phyloP scores from a whole-genome alignment of 2,797 vertebrate species.

The Catamblyrhynchus diadema region DNA sequence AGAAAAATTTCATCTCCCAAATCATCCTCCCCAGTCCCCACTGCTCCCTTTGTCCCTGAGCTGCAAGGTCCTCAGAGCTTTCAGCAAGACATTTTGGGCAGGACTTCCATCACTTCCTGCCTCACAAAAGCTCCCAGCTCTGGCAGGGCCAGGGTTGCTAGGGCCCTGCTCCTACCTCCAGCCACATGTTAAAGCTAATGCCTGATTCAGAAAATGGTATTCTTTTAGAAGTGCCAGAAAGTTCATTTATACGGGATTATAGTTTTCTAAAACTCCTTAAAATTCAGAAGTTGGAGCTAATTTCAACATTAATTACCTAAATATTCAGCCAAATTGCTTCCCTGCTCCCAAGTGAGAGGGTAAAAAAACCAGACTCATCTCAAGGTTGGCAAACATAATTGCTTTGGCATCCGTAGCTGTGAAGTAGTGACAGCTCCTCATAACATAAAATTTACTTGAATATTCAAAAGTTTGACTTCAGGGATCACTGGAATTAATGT shows the following conservation, averaged over 20 bases:
- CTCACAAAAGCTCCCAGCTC: not conserved
- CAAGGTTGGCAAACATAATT: constrained; percentile 50
- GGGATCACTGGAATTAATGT: not conserved
- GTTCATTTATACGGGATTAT: not conserved
- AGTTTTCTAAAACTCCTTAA: constrained; percentile 12
- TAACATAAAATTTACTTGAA: constrained; percentile 19
- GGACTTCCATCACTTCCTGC: not conserved
- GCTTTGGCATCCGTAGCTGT: constrained; percentile 52
- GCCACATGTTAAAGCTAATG: not conserved
- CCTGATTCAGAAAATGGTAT: not conserved
- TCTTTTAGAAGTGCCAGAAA: not conserved
- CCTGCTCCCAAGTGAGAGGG: constrained; percentile 20
- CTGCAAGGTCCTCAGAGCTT: not conserved
- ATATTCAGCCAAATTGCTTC: constrained; percentile 48
- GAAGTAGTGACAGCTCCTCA: constrained; percentile 39
- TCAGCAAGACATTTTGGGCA: not conserved
- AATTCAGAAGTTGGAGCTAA: constrained; percentile 14
- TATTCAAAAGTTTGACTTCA: constrained; percentile 54
- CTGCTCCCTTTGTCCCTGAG: not conserved
- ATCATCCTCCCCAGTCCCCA: too few relatives aligned
- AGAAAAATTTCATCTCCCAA: not conserved
- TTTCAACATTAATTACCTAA: constrained; percentile 40
- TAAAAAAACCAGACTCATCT: not conserved
- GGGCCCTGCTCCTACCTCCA: not conserved
- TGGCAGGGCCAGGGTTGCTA: not conserved